Evolutionary conservation across 2,797 vertebrate genomes (phyloP), one percentile per base, ranked within the genome.

Genomic region (Sebastes oblongus): DNA sequence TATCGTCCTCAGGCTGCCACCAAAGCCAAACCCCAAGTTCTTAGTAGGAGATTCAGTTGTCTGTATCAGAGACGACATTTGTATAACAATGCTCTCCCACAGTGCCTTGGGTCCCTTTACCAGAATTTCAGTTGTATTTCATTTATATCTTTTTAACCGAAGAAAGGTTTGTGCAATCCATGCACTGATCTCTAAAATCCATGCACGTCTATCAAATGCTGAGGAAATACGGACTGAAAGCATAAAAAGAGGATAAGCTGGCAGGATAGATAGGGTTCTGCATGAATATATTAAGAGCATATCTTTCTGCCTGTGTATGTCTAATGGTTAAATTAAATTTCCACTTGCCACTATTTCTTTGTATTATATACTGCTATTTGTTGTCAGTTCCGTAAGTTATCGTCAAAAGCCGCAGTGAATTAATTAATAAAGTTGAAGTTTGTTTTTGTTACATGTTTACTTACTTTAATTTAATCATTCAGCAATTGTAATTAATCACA

Each of bases 171-270:
- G 46, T 54, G 65, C 32, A 69, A 61, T 82, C 54, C 18, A 13
- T 60, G 24, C 34, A 36, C 66, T 81, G 70, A 88, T 91, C 64
- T 77, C 32, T 72, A 69, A 80, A 87, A 60, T 46, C 24, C 56
- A 50, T 39, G 34, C 30, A 64, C 29, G 39, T 81, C 68, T 73
- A 58, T 77, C 67, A 77, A 52, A 72, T 36, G 29, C 46, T 66
- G 56, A 75, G 55, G 60, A 79, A 71, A 65, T 72, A 46, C 27
- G 34, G 25, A 83, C 39, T 50, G 46, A 77, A 72, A 69, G 69
- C 62, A 78, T 82, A 55, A 72, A 83, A 70, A 58, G 56, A 58
- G 80, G 75, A 81, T 75, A 81, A 81, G 60, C 84, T 84, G 66
- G 64, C 67, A 77, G 42, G 30, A 78, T 55, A 65, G 77, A 85